Percentiles rank a stretch among this genome's conserved stretches.
phyloP scores from a whole-genome alignment of 2,797 vertebrate species.

The Amblyraja radiata region DNA sequence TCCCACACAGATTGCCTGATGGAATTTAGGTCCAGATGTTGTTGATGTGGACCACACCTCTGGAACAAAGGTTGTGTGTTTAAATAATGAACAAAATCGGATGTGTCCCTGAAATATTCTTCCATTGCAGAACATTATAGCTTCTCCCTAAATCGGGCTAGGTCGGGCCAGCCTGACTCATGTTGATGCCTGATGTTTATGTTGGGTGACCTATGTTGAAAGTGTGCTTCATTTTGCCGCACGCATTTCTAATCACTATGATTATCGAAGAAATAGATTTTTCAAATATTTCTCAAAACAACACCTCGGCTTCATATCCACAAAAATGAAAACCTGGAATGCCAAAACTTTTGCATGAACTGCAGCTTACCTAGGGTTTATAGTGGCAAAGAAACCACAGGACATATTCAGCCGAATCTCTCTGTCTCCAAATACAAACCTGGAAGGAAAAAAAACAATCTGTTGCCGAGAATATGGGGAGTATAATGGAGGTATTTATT shows the following conservation, averaged over 20 bases:
- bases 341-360: background rate
- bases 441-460: conserved; percentile 1
- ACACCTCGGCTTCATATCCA: background rate
- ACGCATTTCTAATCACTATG: background rate
- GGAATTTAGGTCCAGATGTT: background rate
- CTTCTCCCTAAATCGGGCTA: background rate
- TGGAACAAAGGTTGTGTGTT: background rate
- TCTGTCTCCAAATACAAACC: conserved; percentile 42
- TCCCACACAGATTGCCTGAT: background rate
- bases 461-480: too few species aligned
- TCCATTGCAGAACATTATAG: background rate
- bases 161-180: background rate
- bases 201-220: background rate
- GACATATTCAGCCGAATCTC: conserved; percentile 54
- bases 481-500: too few species aligned
- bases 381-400: conserved; percentile 56
- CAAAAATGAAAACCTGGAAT: too few species aligned
- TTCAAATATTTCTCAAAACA: background rate
- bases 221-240: background rate
- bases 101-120: background rate
- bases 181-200: background rate
- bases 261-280: background rate
- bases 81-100: background rate
- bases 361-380: conserved; percentile 54
- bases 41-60: background rate